Base-by-base conservation (phyloP, 2,888 invertebrate genomes). In the Brenthis daphne region DNA sequence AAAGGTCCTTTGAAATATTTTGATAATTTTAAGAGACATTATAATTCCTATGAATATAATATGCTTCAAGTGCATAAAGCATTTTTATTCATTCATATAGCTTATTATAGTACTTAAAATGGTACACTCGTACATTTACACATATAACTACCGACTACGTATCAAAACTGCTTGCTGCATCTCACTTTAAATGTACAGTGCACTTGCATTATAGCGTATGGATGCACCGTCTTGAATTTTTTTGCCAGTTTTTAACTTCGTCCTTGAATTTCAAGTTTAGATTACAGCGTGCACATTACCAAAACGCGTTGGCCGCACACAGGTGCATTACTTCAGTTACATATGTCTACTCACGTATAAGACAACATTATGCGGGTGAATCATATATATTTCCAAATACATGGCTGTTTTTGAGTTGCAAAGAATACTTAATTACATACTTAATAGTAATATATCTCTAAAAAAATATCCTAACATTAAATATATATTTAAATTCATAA, bases 211-310 rank as follows among this genome's bases (percentile, higher is more conserved):
- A 83, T 78, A 81, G 83, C 82, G 85, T 88, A 88, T 85, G 86
- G 88, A 89, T 90, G 90, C 89, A 90, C 83, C 83, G 85, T 82
- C 84, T 82, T 83, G 82, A 81, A 84, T 83, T 87, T 88, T 87
- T 89, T 90, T 87, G 82, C 79, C 79, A 81, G 83, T 85, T 88
- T 86, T 89, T 84, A 85, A 85, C 86, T 82, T 81, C 86, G 92
- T 84, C 91, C 92, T 92, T 92, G 92, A 90, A 89, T 88, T 90
- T 90, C 89, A 84, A 89, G 90, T 91, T 92, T 90, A 91, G 89
- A 90, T 91, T 90, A 90, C 87, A 82, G 74, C 80, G 80, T 77
- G 83, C 81, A 83, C 84, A 83, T 82, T 82, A 80, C 78, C 81
- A 77, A 81, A 83, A 82, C 81, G 77, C 78, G 76, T 76, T 77